phyloP scores from a whole-genome alignment of 2,797 vertebrate genomes.

The Sebastes glaucus region DNA sequence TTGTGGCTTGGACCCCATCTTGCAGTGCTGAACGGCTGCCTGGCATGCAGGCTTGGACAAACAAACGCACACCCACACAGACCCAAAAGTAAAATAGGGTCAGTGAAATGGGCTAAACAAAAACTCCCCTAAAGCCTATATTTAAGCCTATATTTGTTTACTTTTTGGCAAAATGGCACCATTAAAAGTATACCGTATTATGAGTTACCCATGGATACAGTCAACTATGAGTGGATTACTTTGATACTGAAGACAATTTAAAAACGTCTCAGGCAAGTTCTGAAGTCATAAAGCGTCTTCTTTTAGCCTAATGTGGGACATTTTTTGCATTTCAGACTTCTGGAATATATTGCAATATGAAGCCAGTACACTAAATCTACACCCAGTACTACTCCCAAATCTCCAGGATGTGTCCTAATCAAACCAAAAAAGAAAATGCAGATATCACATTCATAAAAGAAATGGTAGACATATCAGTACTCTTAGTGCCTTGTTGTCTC shows the following conservation, averaged over 20 bases:
- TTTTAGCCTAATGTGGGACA: too few species aligned
- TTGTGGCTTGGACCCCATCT: constrained; percentile 69
- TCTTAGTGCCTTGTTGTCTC: too few species aligned
- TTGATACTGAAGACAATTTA: background rate
- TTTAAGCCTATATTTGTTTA: background rate
- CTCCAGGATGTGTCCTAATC: too few species aligned
- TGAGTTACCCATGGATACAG: background rate
- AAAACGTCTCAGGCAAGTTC: background rate
- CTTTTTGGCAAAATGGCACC: background rate
- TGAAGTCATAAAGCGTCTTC: background rate
- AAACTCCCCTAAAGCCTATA: background rate
- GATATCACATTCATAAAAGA: too few species aligned
- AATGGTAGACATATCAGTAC: too few species aligned
- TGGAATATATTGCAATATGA: accelerated
- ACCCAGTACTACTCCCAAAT: too few species aligned
- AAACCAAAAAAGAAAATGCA: too few species aligned
- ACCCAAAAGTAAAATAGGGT: constrained; percentile 12
- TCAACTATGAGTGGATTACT: background rate
- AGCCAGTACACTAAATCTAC: too few species aligned
- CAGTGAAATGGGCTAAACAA: background rate
- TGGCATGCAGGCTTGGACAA: constrained; percentile 18
- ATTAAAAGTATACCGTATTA: background rate
- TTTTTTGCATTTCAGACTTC: too few species aligned
- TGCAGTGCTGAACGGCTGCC: constrained; percentile 31
- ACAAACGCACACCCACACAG: constrained; percentile 20